phyloP scores from a whole-genome alignment of 2,888 invertebrate species.

The Cephalotes varians region DNA sequence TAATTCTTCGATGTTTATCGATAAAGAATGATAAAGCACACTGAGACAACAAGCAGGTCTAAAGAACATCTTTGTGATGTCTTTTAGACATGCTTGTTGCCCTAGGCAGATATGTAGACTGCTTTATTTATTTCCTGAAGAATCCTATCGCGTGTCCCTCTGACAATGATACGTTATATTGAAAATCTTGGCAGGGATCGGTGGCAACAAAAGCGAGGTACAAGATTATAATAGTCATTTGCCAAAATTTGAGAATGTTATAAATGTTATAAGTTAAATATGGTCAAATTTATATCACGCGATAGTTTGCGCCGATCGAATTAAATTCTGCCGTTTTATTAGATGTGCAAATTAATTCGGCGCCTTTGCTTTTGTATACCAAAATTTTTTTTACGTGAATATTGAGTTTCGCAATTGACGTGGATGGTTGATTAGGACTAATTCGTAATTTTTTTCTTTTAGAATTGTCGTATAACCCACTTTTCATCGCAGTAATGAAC shows the following conservation, averaged over 20 bases:
- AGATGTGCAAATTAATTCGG: too few relatives aligned
- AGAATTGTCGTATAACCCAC: too few relatives aligned
- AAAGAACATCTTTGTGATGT: too few relatives aligned
- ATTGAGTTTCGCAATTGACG: too few relatives aligned
- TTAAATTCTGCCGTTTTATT: not conserved
- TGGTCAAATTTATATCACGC: not conserved
- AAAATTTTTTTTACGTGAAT: too few relatives aligned
- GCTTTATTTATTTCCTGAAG: not conserved
- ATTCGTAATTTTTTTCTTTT: too few relatives aligned
- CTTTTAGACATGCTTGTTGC: too few relatives aligned
- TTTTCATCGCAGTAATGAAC: too few relatives aligned
- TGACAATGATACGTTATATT: constrained; percentile 7
- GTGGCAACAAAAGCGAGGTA: constrained; percentile 5
- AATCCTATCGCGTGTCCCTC: not conserved
- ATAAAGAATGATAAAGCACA: not conserved
- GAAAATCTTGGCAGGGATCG: constrained; percentile 44
- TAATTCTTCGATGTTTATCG: not conserved
- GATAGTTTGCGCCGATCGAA: not conserved
- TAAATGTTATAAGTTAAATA: constrained; percentile 23
- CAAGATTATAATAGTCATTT: constrained; percentile 37
- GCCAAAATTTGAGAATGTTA: constrained; percentile 31
- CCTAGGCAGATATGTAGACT: not conserved
- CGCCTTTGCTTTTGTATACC: too few relatives aligned
- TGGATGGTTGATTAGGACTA: too few relatives aligned
- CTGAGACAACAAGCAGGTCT: too few relatives aligned